Evolutionary conservation across 1,140 invertebrate species (phyloP).

Genomic region (Heliothis virescens): DNA sequence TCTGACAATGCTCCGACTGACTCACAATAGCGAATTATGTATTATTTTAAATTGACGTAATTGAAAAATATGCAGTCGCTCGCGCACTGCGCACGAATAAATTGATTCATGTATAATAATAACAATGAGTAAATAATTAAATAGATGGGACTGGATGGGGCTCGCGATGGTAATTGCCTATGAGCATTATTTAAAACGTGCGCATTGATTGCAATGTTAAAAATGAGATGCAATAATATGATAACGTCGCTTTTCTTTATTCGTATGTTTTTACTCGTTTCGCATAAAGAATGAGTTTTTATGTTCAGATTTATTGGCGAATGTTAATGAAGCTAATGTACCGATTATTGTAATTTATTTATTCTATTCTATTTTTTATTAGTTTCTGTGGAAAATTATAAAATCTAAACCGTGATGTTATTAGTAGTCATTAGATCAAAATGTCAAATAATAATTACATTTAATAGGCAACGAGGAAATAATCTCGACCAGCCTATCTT

Average conservation of each 20-base stretch:
- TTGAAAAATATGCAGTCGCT: constrained; percentile 85
- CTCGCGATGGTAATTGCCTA: constrained; percentile 26
- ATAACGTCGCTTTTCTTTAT: constrained; percentile 9
- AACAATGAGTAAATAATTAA: constrained; percentile 58
- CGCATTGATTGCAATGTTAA: constrained; percentile 41
- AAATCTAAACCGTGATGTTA: too few relatives aligned
- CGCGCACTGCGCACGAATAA: constrained; percentile 79
- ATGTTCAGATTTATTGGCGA: background rate
- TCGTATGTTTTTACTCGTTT: background rate
- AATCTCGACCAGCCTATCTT: too few relatives aligned
- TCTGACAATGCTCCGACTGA: constrained; percentile 82
- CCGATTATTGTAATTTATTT: too few relatives aligned
- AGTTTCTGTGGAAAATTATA: too few relatives aligned
- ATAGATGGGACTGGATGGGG: constrained; percentile 35
- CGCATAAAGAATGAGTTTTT: background rate
- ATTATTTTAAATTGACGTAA: constrained; percentile 86
- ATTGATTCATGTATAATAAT: constrained; percentile 85
- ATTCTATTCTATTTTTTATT: too few relatives aligned
- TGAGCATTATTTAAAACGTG: constrained; percentile 34
- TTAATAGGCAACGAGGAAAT: background rate
- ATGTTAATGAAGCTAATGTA: too few relatives aligned
- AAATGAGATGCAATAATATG: constrained; percentile 26
- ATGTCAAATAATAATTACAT: too few relatives aligned
- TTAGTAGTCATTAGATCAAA: too few relatives aligned
- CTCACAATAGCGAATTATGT: constrained; percentile 85